These are phyloP conservation scores for Pseudorhiza aurosa DNA, from an alignment of 30 jellyfish, hydroid and myxozoan genomes.

Conservation along the genomic window DNA sequence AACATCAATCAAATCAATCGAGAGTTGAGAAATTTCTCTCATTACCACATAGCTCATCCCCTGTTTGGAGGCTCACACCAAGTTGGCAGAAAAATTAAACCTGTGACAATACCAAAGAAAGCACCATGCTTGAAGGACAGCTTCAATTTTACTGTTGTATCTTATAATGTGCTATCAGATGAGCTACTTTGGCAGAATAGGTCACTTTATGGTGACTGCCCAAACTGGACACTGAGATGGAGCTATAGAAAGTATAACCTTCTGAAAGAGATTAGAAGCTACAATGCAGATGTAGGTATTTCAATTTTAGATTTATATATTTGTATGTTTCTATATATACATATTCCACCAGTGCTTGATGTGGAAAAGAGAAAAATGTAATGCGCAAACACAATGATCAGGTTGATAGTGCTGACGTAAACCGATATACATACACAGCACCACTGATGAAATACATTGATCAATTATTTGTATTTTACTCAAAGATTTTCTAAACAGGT, in stretches of 20 bases:
- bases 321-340: no score
- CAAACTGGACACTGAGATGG: conserved; percentile 77
- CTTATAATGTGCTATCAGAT: conserved; percentile 97
- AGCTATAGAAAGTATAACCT: conserved; percentile 77
- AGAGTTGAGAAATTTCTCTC: background rate
- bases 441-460: no score
- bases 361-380: no score
- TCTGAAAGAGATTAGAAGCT: conserved; percentile 66
- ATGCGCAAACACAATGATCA: no score
- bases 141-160: conserved; percentile 82
- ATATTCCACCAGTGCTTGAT: no score
- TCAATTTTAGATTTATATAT: background rate
- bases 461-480: no score
- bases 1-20: background rate
- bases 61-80: conserved; percentile 31
- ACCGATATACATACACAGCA: no score
- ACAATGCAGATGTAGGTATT: conserved; percentile 93
- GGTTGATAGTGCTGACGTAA: no score
- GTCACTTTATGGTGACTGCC: conserved; percentile 59
- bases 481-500: background rate
- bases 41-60: conserved; percentile 34
- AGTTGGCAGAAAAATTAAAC: conserved; percentile 35
- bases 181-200: conserved; percentile 67
- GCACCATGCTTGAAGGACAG: background rate
- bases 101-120: conserved; percentile 11